A percentile compares a stretch with the other conserved stretches of the same genome.
phyloP scores from a whole-genome alignment of 2,888 invertebrate genomes.

The Oscheius sp. region DNA sequence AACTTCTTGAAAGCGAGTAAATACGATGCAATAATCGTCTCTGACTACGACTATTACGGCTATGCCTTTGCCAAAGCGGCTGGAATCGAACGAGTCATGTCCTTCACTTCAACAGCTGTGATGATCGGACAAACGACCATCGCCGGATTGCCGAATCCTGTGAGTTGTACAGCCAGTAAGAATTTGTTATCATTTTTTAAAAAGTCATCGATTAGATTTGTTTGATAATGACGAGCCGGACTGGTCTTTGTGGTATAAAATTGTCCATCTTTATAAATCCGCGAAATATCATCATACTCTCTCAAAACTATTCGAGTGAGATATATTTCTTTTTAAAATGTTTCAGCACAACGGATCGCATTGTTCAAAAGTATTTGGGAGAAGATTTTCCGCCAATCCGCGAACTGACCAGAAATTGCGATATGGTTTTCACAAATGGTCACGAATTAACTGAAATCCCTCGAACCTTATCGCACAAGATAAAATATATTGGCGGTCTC shows the following conservation, averaged over 20 bases:
- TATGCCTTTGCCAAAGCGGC: background rate
- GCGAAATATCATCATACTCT: background rate
- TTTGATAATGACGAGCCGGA: background rate
- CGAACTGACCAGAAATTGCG: background rate
- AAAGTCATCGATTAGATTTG: background rate
- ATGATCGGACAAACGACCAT: background rate
- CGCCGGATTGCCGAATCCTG: background rate
- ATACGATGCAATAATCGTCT: slow-evolving; percentile 36
- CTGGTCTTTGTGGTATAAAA: background rate
- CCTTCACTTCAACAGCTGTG: background rate
- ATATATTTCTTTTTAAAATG: too few relatives aligned
- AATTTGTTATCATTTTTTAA: background rate
- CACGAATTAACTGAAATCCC: slow-evolving; percentile 60
- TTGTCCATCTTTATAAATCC: background rate
- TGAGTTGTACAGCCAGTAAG: background rate
- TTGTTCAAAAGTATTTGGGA: slow-evolving; percentile 9
- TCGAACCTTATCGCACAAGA: slow-evolving; percentile 44
- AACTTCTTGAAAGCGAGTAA: slow-evolving; percentile 28
- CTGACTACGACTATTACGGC: slow-evolving; percentile 36
- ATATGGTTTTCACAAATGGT: slow-evolving; percentile 51
- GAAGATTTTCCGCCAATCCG: background rate
- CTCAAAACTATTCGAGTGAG: too few relatives aligned
- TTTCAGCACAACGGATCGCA: background rate
- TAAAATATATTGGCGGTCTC: slow-evolving; percentile 60
- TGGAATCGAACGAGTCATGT: background rate